Base-by-base conservation (phyloP, 2,888 invertebrate genomes). In the Stegophylla sp. region DNA sequence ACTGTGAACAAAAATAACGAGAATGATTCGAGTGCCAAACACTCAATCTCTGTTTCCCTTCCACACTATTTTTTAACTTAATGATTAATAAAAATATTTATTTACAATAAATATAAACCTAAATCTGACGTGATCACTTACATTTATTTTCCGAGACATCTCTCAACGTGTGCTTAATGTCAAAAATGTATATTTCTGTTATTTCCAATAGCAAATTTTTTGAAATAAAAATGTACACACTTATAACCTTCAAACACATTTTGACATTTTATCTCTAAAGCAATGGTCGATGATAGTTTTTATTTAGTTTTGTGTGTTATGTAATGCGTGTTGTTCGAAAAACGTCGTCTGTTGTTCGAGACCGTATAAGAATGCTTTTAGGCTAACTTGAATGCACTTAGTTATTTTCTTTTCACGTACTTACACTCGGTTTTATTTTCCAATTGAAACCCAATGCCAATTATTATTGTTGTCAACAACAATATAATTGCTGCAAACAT, bases 271-370 rank as follows among this genome's bases (percentile, higher is more conserved):
- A 28, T 67, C 17, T 17, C 10, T 9, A 26, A 17, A 17, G 23
- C 23, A 7, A 23, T 10, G 45, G 48, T 48, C 13, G n/a, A 48
- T 48, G 28, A 48, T 45, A 67, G 67, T n/a, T 67, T 67, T 67
- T 67, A 67, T 67, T 67, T 67, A 20, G 28, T 69, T 51, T 69
- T 69, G 3, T 48, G 26, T 17, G n/a, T n/a, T 51, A 69, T 51
- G 34, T n/a, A n/a, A n/a, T n/a, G 10, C 15, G 28, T 28, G 28
- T 69, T 51, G 51, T 69, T 69, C 23, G 48, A 5, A 13, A 51
- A 69, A 20, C 13, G 51, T 69, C 20, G 28, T 69, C 48, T 28
- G 43, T 10, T 12, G 67, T 69, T 51, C 17, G 56, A 17, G 56
- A 72, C 34, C 10, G 41, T 72, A 12, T 67, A 28, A 26, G 12